phyloP scores from a whole-genome alignment of 2,113 vertebrate species.

The Megaceryle torquata region DNA sequence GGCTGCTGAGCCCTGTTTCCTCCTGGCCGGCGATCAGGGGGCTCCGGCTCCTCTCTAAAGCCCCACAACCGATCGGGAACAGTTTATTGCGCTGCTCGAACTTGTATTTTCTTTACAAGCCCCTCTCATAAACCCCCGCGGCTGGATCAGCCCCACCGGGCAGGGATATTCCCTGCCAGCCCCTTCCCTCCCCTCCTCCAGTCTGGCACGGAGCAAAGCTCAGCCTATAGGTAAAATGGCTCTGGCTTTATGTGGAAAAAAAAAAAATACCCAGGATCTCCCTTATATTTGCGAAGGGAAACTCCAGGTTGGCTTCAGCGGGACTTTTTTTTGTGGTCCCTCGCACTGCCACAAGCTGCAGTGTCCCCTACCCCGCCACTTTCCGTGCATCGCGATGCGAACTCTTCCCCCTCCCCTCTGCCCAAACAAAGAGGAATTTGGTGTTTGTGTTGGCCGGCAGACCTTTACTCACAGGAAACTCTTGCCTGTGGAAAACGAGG shows the following conservation, averaged over 20 bases:
- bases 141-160: not conserved
- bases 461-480: constrained; percentile 48
- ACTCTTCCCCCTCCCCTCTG: not conserved
- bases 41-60: not conserved
- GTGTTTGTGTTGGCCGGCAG: constrained; percentile 35
- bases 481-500: not conserved
- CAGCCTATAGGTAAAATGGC: constrained; percentile 40
- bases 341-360: not conserved
- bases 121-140: not conserved
- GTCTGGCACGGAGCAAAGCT: not conserved
- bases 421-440: constrained; percentile 48
- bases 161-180: not conserved
- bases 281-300: not conserved
- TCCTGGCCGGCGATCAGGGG: not conserved
- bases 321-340: not conserved
- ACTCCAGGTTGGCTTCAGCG: not conserved
- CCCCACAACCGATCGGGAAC: not conserved
- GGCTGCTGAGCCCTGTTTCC: not conserved
- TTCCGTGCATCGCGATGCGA: not conserved
- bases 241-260: not conserved
- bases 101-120: not conserved
- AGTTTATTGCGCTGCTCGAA: not conserved
- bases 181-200: not conserved
- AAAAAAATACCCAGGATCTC: not conserved
- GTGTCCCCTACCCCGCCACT: not conserved